A percentile compares a stretch with the other conserved stretches of the same genome.
Conservation (phyloP, 2,113 vertebrate species). For the Sardina pilchardus region DNA sequence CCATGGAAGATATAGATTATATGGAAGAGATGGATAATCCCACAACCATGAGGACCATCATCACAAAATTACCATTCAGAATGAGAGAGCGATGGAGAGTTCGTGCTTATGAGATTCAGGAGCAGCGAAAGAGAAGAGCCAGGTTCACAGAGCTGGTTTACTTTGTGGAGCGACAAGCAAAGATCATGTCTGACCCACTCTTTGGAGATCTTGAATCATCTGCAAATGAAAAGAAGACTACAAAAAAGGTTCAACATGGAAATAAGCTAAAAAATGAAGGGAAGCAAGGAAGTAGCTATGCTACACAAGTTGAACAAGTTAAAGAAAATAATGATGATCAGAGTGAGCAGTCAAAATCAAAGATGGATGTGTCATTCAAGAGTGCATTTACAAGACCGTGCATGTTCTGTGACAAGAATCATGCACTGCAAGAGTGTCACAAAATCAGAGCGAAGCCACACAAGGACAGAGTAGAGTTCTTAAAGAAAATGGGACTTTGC, state of each 20-base stretch:
- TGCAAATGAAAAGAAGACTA: not conserved
- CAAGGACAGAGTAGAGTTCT: slow-evolving; percentile 3
- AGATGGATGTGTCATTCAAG: not conserved
- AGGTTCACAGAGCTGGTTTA: slow-evolving; percentile 19
- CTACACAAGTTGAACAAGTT: not conserved
- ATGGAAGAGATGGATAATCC: slow-evolving; percentile 22
- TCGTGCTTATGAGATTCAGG: slow-evolving; percentile 14
- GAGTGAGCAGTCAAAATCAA: not conserved
- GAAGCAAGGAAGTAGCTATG: not conserved
- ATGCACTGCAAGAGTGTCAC: not conserved
- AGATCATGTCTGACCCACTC: slow-evolving; percentile 2
- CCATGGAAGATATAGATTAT: slow-evolving; percentile 15
- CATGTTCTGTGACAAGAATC: not conserved
- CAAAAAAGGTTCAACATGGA: not conserved
- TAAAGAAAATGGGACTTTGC: slow-evolving; percentile 23
- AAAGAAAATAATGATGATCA: not conserved
- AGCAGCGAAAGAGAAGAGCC: not conserved
- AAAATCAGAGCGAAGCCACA: not conserved
- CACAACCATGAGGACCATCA: slow-evolving; percentile 25
- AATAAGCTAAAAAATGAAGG: not conserved
- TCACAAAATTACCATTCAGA: slow-evolving; percentile 26
- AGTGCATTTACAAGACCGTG: not conserved
- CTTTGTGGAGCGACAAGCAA: slow-evolving; percentile 11
- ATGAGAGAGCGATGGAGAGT: not conserved
- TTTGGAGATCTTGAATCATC: slow-evolving; percentile 15